These are phyloP conservation scores for Drosophila anomelani DNA, from an alignment of 2,888 invertebrate species.

Conservation along the genomic window DNA sequence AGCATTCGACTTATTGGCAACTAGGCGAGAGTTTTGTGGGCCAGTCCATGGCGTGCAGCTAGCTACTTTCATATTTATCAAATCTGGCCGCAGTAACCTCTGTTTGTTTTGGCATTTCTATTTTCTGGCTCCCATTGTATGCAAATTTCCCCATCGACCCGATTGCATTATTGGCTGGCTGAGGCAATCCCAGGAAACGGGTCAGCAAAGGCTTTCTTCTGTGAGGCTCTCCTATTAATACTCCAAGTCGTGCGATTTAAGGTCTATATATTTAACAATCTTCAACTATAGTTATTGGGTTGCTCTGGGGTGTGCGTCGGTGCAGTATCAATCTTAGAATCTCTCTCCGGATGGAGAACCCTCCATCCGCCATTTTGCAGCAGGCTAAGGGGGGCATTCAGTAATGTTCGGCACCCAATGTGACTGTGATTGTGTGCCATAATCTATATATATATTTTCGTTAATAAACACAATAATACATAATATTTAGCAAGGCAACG, in stretches of 20 bases:
- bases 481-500: conserved; percentile 53
- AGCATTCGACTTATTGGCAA: conserved; percentile 64
- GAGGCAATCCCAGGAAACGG: conserved; percentile 4
- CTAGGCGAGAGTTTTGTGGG: conserved; percentile 46
- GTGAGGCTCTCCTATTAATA: conserved; percentile 20
- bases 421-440: conserved; percentile 19
- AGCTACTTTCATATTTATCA: conserved; percentile 63
- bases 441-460: conserved; percentile 61
- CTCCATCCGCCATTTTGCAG: conserved; percentile 2
- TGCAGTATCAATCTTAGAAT: conserved; percentile 27
- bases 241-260: not conserved
- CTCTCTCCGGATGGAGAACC: conserved; percentile 14
- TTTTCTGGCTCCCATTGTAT: conserved; percentile 55
- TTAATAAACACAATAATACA: conserved; percentile 48
- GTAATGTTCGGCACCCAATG: conserved; percentile 4
- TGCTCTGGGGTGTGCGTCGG: conserved; percentile 4
- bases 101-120: conserved; percentile 13
- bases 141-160: conserved; percentile 44
- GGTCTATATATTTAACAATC: conserved; percentile 30
- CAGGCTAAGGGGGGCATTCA: conserved; percentile 1
- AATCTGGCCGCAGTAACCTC: conserved; percentile 32
- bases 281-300: conserved; percentile 23
- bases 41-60: conserved; percentile 28
- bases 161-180: conserved; percentile 8
- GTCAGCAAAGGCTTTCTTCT: conserved; percentile 3